Evolutionary conservation across 2,888 invertebrate genomes (phyloP).

Genomic region (Diaprepes abbreviatus): DNA sequence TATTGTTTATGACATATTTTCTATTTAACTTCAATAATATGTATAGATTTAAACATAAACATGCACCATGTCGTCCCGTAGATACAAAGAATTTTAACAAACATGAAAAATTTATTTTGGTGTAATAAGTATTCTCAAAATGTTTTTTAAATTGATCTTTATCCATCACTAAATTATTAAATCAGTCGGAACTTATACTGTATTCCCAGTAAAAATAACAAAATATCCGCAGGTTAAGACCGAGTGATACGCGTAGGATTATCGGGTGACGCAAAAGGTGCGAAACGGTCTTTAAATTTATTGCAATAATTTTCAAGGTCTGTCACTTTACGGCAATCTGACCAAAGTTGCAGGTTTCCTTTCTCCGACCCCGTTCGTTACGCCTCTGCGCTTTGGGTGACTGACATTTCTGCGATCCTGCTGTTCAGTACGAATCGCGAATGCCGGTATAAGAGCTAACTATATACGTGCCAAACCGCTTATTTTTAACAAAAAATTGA

Average conservation of each 20-base stretch:
- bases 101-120: too few relatives aligned
- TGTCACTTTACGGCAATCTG: conserved; percentile 41
- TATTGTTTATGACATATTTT: too few relatives aligned
- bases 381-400: conserved; percentile 49
- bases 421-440: conserved; percentile 24
- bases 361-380: conserved; percentile 49
- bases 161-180: too few relatives aligned
- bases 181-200: too few relatives aligned
- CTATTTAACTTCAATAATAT: too few relatives aligned
- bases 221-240: conserved; percentile 2
- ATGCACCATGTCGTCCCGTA: too few relatives aligned
- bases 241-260: conserved; percentile 30
- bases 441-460: conserved; percentile 15
- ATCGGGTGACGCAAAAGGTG: conserved; percentile 39
- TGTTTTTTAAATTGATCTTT: too few relatives aligned
- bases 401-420: conserved; percentile 41
- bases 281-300: conserved; percentile 43
- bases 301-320: conserved; percentile 45
- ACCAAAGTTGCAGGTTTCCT: conserved; percentile 47
- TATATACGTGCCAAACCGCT: conserved; percentile 9
- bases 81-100: too few relatives aligned
- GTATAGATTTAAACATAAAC: too few relatives aligned
- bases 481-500: conserved; percentile 13
- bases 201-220: background rate
- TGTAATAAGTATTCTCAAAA: too few relatives aligned